Conservation (phyloP, 2,888 invertebrate genomes). For the Punctoribates punctum region DNA sequence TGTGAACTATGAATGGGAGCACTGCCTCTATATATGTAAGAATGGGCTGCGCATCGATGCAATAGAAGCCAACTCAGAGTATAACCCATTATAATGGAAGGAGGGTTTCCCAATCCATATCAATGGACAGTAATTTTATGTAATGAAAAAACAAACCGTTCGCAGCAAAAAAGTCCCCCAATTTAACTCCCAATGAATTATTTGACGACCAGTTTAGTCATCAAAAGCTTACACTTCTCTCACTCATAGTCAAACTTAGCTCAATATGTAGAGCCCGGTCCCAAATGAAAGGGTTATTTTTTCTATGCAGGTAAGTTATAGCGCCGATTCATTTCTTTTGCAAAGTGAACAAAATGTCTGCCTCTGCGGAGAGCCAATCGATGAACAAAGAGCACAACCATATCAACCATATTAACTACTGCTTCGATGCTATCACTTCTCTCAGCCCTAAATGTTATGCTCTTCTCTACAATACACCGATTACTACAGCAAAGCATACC, state of each 20-base stretch:
- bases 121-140: slow-evolving; percentile 22
- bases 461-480: slow-evolving; percentile 19
- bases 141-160: slow-evolving; percentile 36
- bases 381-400: slow-evolving; percentile 19
- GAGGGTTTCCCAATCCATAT: not conserved
- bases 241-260: not conserved
- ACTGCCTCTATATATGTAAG: not conserved
- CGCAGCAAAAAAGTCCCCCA: slow-evolving; percentile 37
- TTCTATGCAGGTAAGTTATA: slow-evolving; percentile 9
- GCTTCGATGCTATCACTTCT: slow-evolving; percentile 27
- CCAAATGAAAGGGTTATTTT: slow-evolving; percentile 19
- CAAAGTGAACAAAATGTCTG: slow-evolving; percentile 32
- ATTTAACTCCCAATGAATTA: not conserved
- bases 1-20: not conserved
- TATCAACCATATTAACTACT: slow-evolving; percentile 6
- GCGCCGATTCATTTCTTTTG: slow-evolving; percentile 8
- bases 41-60: slow-evolving; percentile 26
- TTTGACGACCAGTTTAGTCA: slow-evolving; percentile 20
- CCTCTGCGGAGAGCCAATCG: slow-evolving; percentile 33
- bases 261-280: not conserved
- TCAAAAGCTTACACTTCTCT: slow-evolving; percentile 18
- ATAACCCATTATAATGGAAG: slow-evolving; percentile 10
- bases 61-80: slow-evolving; percentile 13
- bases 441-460: not conserved
- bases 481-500: not conserved